Percentiles rank a stretch among this genome's conserved stretches.
These are phyloP conservation scores for Drosophila tristis DNA, from an alignment of 1,140 invertebrate species.

Conservation along the genomic window DNA sequence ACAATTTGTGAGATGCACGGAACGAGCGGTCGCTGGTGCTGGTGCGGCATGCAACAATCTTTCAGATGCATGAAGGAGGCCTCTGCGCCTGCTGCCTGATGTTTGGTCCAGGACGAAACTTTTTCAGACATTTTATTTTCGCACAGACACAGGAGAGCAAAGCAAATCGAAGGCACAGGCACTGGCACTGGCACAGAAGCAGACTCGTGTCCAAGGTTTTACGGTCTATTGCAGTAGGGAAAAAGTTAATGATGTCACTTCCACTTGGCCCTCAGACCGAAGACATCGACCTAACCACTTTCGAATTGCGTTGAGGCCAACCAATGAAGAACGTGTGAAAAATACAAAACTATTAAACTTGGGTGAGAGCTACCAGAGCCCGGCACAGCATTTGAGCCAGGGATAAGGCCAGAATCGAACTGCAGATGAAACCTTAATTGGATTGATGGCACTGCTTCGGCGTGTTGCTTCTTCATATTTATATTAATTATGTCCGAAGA, in stretches of 20 bases:
- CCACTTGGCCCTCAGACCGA: conserved; percentile 56
- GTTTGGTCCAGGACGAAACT: conserved; percentile 52
- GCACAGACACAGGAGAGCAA: conserved; percentile 14
- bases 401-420: too few species aligned
- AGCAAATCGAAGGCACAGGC: neutral
- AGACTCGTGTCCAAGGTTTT: conserved; percentile 30
- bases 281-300: conserved; percentile 17
- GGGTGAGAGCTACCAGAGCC: neutral
- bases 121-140: conserved; percentile 63
- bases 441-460: too few species aligned
- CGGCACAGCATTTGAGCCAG: neutral
- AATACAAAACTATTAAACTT: conserved; percentile 54
- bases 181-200: neutral
- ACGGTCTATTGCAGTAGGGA: conserved; percentile 20
- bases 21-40: too few species aligned
- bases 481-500: conserved; percentile 1
- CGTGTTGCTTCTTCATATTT: too few species aligned
- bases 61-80: conserved; percentile 27
- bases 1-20: conserved; percentile 20
- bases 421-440: too few species aligned
- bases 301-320: conserved; percentile 10
- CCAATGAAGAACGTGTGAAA: conserved; percentile 23
- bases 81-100: conserved; percentile 17
- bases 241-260: conserved; percentile 81
- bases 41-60: conserved; percentile 24